Conservation (phyloP, 1,140 invertebrate genomes). For the Tetragonula clypearis region DNA sequence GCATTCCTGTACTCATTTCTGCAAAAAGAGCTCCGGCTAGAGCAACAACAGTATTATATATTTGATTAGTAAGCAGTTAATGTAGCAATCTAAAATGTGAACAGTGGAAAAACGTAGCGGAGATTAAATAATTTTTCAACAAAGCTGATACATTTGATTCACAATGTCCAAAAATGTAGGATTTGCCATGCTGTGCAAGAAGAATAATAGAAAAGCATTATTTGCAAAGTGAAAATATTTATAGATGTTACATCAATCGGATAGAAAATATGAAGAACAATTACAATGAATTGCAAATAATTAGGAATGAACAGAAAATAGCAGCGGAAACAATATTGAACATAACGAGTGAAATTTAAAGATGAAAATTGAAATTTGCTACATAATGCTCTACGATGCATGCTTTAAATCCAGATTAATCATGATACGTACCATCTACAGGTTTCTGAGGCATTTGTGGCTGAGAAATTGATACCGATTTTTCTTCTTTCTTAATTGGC, state of each 20-base stretch:
- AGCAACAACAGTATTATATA: conserved; percentile 65
- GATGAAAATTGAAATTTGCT: conserved; percentile 1
- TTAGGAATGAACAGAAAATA: background rate
- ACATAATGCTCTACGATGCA: background rate
- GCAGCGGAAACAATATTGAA: background rate
- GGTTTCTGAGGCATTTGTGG: conserved; percentile 74
- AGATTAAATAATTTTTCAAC: background rate
- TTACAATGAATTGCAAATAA: background rate
- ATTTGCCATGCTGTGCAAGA: background rate
- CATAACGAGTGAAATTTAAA: background rate
- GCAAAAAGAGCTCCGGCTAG: conserved; percentile 79
- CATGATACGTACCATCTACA: conserved; percentile 76
- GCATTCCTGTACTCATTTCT: conserved; percentile 79
- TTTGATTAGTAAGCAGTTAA: conserved; percentile 75
- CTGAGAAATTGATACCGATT: conserved; percentile 74
- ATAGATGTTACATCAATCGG: background rate
- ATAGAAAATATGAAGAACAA: conserved; percentile 5
- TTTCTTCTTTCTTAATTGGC: conserved; percentile 83
- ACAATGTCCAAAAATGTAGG: background rate
- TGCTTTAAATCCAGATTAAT: conserved; percentile 41
- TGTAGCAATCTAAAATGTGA: conserved; percentile 40
- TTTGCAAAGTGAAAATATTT: background rate
- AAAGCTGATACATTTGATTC: background rate
- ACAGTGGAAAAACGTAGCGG: background rate
- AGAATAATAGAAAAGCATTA: background rate